Evolutionary conservation across 2,113 vertebrate genomes (phyloP).

Genomic region (Prinia subflava): DNA sequence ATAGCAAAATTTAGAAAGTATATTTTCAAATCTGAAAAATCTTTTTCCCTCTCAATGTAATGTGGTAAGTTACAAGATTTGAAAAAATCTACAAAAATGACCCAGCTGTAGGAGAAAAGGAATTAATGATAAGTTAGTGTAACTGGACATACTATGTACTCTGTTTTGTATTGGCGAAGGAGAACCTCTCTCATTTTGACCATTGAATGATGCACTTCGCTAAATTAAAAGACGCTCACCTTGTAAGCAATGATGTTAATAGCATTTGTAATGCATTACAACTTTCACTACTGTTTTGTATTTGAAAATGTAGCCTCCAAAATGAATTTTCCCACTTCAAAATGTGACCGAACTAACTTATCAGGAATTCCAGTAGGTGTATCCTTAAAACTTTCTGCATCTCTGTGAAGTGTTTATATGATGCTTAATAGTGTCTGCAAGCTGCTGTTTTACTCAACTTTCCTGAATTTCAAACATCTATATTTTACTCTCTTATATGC

Average conservation of each 20-base stretch:
- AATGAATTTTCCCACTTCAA: neutral
- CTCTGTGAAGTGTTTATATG: conserved; percentile 77
- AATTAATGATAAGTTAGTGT: conserved; percentile 79
- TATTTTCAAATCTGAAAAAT: conserved; percentile 46
- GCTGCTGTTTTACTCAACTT: conserved; percentile 84
- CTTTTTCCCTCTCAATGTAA: conserved; percentile 58
- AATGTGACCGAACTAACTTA: conserved; percentile 72
- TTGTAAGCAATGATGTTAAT: neutral
- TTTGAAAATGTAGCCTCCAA: neutral
- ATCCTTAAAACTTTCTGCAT: conserved; percentile 71
- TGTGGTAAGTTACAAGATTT: conserved; percentile 69
- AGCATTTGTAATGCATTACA: neutral
- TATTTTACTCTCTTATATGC: conserved; percentile 89
- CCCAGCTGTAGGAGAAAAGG: conserved; percentile 38
- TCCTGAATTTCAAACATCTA: conserved; percentile 86
- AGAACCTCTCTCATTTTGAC: neutral
- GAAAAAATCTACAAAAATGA: conserved; percentile 15
- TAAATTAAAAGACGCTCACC: neutral
- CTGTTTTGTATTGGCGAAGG: neutral
- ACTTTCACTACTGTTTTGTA: neutral
- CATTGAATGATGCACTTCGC: neutral
- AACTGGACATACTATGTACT: neutral
- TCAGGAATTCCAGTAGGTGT: conserved; percentile 70
- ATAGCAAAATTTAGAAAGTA: conserved; percentile 14
- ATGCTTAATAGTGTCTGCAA: conserved; percentile 83